Evolutionary conservation across 53 echinoderm and acorn worm species (phyloP).

Genomic region (Henricia sp.): DNA sequence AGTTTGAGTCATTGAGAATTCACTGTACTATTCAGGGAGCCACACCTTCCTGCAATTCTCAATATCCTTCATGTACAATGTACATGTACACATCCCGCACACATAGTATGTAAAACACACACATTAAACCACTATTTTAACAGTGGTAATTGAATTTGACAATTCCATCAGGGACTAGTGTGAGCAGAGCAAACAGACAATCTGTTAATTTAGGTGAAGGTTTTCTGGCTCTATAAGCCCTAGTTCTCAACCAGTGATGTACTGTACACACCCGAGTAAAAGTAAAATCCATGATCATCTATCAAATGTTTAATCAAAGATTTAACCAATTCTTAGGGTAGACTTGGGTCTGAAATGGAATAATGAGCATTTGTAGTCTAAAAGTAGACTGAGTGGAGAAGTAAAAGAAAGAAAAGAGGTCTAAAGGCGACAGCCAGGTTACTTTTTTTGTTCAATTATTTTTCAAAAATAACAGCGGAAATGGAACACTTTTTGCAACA

Average conservation of each 20-base stretch:
- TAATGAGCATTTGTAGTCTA: constrained; percentile 1
- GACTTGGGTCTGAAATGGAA: constrained; percentile 15
- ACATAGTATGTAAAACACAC: no score
- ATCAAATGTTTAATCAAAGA: constrained; percentile 34
- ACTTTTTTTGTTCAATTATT: constrained; percentile 1
- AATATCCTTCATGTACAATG: no score
- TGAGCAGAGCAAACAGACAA: constrained; percentile 28
- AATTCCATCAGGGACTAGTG: constrained; percentile 19
- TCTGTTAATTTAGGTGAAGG: constrained; percentile 19
- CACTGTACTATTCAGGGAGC: no score
- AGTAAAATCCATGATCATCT: constrained; percentile 24
- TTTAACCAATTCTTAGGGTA: constrained; percentile 18
- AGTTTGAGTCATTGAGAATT: no score
- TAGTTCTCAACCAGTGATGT: no score
- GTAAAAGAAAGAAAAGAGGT: no score
- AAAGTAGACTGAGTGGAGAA: not conserved
- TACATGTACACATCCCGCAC: no score
- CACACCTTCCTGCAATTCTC: no score
- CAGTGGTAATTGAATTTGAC: constrained; percentile 23
- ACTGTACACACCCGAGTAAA: not conserved
- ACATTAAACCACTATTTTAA: no score
- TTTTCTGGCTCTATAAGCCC: not conserved
- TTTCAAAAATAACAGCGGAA: not conserved
- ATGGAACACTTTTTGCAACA: constrained; percentile 14
- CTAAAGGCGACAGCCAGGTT: not conserved